phyloP scores from a whole-genome alignment of 23 tunicate genomes.

The Ascidia mentula region DNA sequence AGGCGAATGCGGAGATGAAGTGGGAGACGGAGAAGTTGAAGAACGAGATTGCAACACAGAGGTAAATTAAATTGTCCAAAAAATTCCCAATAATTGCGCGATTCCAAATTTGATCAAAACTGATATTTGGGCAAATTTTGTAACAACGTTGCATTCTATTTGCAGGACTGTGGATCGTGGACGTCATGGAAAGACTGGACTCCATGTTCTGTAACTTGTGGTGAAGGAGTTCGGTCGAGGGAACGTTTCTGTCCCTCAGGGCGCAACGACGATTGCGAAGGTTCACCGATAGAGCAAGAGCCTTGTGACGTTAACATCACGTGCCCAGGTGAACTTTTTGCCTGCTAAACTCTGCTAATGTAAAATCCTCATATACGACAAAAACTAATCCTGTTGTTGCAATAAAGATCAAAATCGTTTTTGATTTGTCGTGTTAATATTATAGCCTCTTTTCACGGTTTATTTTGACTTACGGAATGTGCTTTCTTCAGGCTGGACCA shows the following conservation, averaged over 20 bases:
- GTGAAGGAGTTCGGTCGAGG: constrained; percentile 43
- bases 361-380: too few species aligned
- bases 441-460: too few species aligned
- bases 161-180: constrained; percentile 36
- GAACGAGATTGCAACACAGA: constrained; percentile 26
- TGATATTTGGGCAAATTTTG: not conserved
- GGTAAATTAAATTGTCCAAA: constrained; percentile 9
- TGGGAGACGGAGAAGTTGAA: not conserved
- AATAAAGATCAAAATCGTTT: too few species aligned
- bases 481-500: constrained; percentile 14
- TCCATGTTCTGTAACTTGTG: constrained; percentile 62
- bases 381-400: too few species aligned
- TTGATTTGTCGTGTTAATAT: too few species aligned
- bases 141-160: not conserved
- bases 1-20: not conserved
- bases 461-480: too few species aligned
- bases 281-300: constrained; percentile 14
- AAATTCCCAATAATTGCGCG: not conserved
- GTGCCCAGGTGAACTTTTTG: constrained; percentile 29
- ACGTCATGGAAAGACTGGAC: constrained; percentile 65
- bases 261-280: constrained; percentile 22
- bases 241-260: constrained; percentile 41
- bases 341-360: not conserved
- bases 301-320: constrained; percentile 26
- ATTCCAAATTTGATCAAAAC: not conserved